These are phyloP conservation scores for Bombus breviceps DNA, from an alignment of 1,140 invertebrate species.

Conservation along the genomic window DNA sequence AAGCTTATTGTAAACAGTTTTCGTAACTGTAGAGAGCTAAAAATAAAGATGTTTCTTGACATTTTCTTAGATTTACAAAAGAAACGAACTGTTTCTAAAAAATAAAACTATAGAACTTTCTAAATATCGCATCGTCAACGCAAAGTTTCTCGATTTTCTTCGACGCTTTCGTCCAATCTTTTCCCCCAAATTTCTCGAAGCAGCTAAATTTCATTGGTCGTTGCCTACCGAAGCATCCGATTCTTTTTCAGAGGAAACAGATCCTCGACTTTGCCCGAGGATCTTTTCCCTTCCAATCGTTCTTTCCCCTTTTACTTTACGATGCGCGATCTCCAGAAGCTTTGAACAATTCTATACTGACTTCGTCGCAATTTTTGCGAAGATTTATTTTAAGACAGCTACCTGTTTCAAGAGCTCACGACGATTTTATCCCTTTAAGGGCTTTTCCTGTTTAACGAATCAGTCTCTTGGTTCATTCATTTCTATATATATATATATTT, in stretches of 20 bases:
- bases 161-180: not conserved
- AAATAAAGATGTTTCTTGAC: no score
- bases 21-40: no score
- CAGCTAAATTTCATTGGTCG: conserved; percentile 33
- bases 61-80: not conserved
- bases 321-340: conserved; percentile 38
- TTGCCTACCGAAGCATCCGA: conserved; percentile 32
- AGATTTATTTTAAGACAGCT: conserved; percentile 31
- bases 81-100: not conserved
- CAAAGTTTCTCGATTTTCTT: not conserved
- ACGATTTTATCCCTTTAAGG: conserved; percentile 10
- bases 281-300: conserved; percentile 9
- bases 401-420: conserved; percentile 12
- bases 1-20: no score
- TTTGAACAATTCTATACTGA: conserved; percentile 39
- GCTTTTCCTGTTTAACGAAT: not conserved
- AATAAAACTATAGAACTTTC: not conserved
- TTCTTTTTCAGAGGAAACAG: conserved; percentile 30
- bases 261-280: conserved; percentile 16
- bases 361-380: conserved; percentile 41
- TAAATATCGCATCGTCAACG: not conserved
- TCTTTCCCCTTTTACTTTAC: conserved; percentile 37
- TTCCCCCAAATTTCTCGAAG: conserved; percentile 12
- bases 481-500: not conserved
- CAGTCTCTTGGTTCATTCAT: not conserved